phyloP scores from a whole-genome alignment of 1,140 invertebrate species.

The Papilio polyxenes region DNA sequence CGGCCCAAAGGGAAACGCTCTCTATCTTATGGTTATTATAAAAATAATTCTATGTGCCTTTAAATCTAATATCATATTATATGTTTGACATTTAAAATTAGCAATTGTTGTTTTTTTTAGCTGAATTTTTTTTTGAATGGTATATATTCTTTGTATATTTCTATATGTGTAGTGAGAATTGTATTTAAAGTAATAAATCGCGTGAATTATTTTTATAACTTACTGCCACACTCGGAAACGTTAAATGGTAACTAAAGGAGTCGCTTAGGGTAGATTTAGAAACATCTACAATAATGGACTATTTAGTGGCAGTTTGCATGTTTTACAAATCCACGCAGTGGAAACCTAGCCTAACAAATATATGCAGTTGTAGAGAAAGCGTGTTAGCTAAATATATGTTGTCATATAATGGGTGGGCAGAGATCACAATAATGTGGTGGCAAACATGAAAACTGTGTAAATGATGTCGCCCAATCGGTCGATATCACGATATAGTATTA shows the following conservation, averaged over 20 bases:
- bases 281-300: neutral
- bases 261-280: neutral
- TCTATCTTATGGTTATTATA: conserved; percentile 28
- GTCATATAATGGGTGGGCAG: conserved; percentile 1
- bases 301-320: neutral
- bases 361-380: neutral
- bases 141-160: neutral
- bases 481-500: conserved; percentile 31
- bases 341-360: neutral
- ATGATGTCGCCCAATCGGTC: conserved; percentile 19
- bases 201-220: neutral
- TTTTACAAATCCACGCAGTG: neutral
- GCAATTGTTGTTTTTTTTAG: neutral
- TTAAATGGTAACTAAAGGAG: neutral
- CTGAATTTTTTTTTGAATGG: neutral
- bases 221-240: neutral
- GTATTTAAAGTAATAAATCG: neutral
- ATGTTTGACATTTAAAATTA: neutral
- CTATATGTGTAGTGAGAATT: neutral
- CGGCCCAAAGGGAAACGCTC: conserved; percentile 8
- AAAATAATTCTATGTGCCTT: conserved; percentile 36
- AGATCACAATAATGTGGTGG: conserved; percentile 21
- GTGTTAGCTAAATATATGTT: conserved; percentile 8
- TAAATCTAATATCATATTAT: neutral
- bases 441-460: conserved; percentile 36